Evolutionary conservation across 2,113 vertebrate genomes (phyloP).

Genomic region (Patagioenas fasciata): DNA sequence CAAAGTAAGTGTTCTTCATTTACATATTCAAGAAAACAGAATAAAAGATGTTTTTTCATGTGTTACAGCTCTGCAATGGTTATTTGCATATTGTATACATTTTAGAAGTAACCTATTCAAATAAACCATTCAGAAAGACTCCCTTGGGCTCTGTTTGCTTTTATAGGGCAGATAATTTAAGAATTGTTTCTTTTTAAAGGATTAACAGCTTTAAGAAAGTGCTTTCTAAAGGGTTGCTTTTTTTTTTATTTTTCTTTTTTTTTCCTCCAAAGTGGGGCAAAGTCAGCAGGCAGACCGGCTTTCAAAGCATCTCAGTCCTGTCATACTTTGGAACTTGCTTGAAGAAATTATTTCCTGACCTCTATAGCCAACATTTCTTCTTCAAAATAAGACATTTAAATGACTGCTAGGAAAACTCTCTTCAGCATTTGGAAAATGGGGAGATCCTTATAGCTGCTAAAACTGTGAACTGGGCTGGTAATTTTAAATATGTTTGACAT

Average conservation of each 20-base stretch:
- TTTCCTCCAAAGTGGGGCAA: background rate
- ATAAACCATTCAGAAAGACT: background rate
- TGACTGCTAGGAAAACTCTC: background rate
- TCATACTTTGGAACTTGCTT: background rate
- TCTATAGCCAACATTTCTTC: background rate
- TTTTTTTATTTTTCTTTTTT: background rate
- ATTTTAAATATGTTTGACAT: background rate
- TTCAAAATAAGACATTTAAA: background rate
- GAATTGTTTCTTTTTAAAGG: constrained; percentile 31
- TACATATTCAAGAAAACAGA: background rate
- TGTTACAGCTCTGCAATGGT: background rate
- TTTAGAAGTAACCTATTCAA: background rate
- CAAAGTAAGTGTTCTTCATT: background rate
- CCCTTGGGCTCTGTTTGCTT: background rate
- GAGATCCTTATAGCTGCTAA: background rate
- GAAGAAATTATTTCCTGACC: background rate
- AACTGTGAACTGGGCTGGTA: background rate
- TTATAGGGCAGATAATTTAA: background rate
- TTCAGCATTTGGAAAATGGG: background rate
- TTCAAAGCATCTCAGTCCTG: constrained; percentile 1
- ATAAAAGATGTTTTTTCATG: background rate
- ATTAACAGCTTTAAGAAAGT: background rate
- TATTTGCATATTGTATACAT: background rate
- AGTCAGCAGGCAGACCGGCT: background rate
- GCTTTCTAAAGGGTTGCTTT: constrained; percentile 20